phyloP scores from a whole-genome alignment of 2,797 vertebrate genomes.

The Linurgus olivaceus region DNA sequence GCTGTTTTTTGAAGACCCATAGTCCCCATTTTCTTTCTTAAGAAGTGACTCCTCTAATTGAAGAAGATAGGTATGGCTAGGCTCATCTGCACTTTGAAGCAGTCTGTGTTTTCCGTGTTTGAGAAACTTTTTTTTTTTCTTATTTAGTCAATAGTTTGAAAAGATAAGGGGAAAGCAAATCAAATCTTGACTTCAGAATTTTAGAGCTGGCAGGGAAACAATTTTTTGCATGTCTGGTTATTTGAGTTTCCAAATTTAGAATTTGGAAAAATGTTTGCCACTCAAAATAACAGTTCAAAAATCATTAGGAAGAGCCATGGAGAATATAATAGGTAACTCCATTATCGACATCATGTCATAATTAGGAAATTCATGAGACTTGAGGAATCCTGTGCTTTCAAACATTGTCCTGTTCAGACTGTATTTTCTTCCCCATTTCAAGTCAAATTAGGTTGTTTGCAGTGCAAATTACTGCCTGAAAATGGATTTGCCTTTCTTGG shows the following conservation, averaged over 20 bases:
- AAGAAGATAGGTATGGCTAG: background rate
- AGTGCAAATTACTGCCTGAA: background rate
- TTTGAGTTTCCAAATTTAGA: background rate
- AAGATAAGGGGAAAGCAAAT: background rate
- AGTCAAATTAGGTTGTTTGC: background rate
- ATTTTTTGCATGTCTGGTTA: background rate
- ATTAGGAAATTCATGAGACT: background rate
- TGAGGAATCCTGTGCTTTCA: background rate
- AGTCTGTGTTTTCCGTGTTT: background rate
- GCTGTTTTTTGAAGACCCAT: background rate
- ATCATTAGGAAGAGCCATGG: background rate
- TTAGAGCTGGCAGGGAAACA: background rate
- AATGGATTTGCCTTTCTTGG: background rate
- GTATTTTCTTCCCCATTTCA: constrained; percentile 3
- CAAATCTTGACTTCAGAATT: background rate
- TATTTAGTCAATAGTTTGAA: background rate
- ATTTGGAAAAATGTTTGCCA: background rate
- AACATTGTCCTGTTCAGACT: background rate
- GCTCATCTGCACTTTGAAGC: background rate
- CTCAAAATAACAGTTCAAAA: background rate
- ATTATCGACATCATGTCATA: background rate
- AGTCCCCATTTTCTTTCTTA: background rate
- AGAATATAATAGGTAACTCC: background rate
- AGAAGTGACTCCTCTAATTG: background rate
- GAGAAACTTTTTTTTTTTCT: background rate